Conservation (phyloP, 2,888 invertebrate genomes). For the Drosophila conformis region DNA sequence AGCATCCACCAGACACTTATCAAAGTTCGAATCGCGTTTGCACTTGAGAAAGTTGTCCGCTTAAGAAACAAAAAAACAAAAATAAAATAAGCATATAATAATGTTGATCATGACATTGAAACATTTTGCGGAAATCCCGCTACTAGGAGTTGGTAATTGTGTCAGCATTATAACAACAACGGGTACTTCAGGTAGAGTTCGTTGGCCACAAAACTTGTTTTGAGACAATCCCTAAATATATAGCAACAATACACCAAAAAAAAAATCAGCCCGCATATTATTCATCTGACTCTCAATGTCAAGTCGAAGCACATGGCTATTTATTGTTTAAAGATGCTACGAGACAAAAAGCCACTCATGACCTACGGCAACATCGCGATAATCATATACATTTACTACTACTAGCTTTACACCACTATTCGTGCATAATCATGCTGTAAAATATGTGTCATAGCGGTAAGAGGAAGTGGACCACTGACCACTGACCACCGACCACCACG, state of each 20-base stretch:
- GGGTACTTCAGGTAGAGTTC: constrained; percentile 52
- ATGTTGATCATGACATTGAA: constrained; percentile 67
- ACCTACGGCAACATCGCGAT: constrained; percentile 67
- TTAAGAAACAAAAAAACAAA: constrained; percentile 73
- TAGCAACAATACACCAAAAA: constrained; percentile 28
- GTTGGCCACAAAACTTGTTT: constrained; percentile 65
- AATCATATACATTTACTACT: constrained; percentile 2
- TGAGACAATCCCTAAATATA: constrained; percentile 37
- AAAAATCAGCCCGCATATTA: constrained; percentile 55
- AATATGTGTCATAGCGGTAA: constrained; percentile 47
- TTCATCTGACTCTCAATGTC: constrained; percentile 73
- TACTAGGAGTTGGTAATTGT: constrained; percentile 58
- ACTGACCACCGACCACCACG: constrained; percentile 24
- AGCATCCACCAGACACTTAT: constrained; percentile 87
- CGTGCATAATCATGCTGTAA: constrained; percentile 17
- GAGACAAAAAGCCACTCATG: constrained; percentile 55
- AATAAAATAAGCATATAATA: constrained; percentile 20
- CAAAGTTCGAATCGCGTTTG: constrained; percentile 86
- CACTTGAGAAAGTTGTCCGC: constrained; percentile 87
- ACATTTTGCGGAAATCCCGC: constrained; percentile 54
- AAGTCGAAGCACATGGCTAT: constrained; percentile 59
- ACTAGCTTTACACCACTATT: constrained; percentile 9
- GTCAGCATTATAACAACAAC: constrained; percentile 27
- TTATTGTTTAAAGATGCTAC: constrained; percentile 45
- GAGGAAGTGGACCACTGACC: constrained; percentile 54